Evolutionary conservation across 2,113 vertebrate species (phyloP), one percentile per base, ranked within the genome.

Genomic region (Oncorhynchus nerka): DNA sequence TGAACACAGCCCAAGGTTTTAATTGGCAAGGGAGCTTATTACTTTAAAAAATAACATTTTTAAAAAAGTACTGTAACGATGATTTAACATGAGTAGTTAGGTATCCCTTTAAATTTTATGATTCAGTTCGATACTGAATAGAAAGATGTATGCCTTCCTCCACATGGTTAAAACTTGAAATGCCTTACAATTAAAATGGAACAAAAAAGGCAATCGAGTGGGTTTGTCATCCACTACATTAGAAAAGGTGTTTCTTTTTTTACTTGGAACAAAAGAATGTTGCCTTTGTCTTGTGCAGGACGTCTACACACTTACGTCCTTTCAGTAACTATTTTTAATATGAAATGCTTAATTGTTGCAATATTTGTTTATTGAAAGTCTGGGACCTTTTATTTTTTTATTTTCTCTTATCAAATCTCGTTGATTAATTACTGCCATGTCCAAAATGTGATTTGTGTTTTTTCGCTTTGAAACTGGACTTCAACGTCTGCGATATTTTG

Each of bases 221-320:
- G 92, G 93, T 90, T 81, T 79, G 79, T 80, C 88, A 91, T 62
- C 59, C 59, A 22, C 59, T 85, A 85, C 85, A 87, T 93, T 92
- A 88, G 87, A 91, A 91, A 92, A 90, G 90, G 91, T 93, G 89
- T 93, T 95, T 90, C 93, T 94, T 95, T 94, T 95, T 95, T 93
- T 95, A 95, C 90, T 87, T 75, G 79, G 81, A 87, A 85, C 92
- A 93, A 34, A 75, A 85, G 93, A 92, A 89, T 90, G 91, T 96
- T 97, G 95, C 94, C 94, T 96, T 97, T 94, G 95, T 97, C 94
- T 97, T 86, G 93, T 95, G 94, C 94, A 95, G 94, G 94, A 96
- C 93, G 85, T 94, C 94, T 93, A 84, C 59, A 76, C 86, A 87
- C 82, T 84, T 78, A 80, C 13, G 81, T 77, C 85, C 91, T 93